Evolutionary conservation across 2,797 vertebrate genomes (phyloP), one percentile per base, ranked within the genome.

Genomic region (Alcedo quadribrachys): DNA sequence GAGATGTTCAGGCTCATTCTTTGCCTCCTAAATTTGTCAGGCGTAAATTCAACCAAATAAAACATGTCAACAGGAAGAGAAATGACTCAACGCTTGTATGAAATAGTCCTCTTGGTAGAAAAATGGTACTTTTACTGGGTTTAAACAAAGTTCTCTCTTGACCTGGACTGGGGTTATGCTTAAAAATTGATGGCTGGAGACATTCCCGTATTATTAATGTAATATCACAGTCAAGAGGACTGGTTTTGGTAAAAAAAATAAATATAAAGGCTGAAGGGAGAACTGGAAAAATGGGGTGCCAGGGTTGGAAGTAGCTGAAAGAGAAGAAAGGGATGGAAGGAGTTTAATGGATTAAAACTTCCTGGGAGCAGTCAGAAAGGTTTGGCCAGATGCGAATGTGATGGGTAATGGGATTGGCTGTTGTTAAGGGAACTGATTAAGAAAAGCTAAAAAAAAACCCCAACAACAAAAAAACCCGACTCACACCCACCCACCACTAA

Each of bases 21-120:
- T 80, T 21, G 66, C 92, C 91, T 85, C 89, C 88, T 86, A 57
- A 57, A 90, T 93, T 90, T 75, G 60, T 84, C 65, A 91, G 55
- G 57, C 18, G 15, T 74, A 84, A 93, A 90, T 57, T 88, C 75
- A 83, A 48, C 70, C 32, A 81, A 89, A 94, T 69, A 90, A 92
- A 92, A 85, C 51, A 24, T 22, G 63, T 81, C 92, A 94, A 43
- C 67, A 33, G 65, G 85, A 80, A 85, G 81, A 82, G 75, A 76
- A 87, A 91, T 69, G 24, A 74, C 86, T 79, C 63, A 21, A 2
- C 19, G 6, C 37, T 40, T 7, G 33, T 12, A 33, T 40, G 65
- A 68, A 93, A 89, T 60, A 8, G 55, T 55, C 25, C 67, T 90
- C 51, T 27, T 30, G 58, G 74, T 89, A 42, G 62, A 68, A 75